Percentiles rank a stretch among this genome's conserved stretches.
Evolutionary conservation across 1,140 invertebrate genomes (phyloP).

Genomic region (Drosophila bocki): DNA sequence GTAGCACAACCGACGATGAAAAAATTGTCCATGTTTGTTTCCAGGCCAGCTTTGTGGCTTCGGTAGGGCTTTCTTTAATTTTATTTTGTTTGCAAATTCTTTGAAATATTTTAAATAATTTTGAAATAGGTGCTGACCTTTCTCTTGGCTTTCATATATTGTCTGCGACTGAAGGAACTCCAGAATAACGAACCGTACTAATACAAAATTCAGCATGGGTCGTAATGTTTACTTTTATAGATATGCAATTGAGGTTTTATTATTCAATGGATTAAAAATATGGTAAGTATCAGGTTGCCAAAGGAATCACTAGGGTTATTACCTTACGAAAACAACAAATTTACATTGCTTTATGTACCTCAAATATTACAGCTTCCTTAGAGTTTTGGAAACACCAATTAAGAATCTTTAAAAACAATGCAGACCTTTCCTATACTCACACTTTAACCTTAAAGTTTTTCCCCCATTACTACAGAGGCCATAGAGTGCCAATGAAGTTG

Average conservation of each 20-base stretch:
- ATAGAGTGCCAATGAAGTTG: conserved; percentile 43
- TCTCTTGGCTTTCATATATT: not conserved
- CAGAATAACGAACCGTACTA: no score
- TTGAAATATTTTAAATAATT: not conserved
- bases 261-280: not conserved
- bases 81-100: not conserved
- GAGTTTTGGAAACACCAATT: not conserved
- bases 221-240: not conserved
- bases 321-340: no score
- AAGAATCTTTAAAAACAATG: no score
- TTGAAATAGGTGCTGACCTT: not conserved
- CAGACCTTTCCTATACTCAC: not conserved
- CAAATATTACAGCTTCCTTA: no score
- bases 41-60: not conserved
- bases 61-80: not conserved
- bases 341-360: no score
- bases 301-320: no score
- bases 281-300: no score
- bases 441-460: conserved; percentile 14
- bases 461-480: not conserved
- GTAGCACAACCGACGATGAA: accelerated
- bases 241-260: not conserved
- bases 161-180: not conserved
- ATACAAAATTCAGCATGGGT: no score
- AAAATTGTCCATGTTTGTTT: not conserved